Conservation (phyloP, 2,797 vertebrate species). For the Sitta carolinensis region DNA sequence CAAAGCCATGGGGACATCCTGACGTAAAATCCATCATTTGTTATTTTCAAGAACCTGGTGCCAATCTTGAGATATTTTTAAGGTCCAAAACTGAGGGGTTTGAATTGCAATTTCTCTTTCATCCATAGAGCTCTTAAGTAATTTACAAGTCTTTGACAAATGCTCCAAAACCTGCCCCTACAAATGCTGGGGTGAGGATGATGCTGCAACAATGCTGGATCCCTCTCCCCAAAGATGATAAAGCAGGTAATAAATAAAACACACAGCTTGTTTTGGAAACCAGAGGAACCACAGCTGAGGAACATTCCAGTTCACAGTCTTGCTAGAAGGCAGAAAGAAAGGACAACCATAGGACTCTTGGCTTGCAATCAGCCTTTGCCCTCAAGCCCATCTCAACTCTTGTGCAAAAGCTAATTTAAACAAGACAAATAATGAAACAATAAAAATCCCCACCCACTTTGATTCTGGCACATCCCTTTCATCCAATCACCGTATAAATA, state of each 20-base stretch:
- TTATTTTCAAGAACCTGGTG: conserved; percentile 1
- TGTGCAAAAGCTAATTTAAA: background rate
- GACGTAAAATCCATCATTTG: background rate
- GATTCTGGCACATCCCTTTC: background rate
- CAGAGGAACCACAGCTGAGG: background rate
- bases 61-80: background rate
- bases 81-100: background rate
- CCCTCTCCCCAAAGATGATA: background rate
- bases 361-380: background rate
- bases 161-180: background rate
- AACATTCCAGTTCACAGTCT: background rate
- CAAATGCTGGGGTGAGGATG: background rate
- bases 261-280: background rate
- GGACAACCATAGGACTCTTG: background rate
- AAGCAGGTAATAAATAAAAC: background rate
- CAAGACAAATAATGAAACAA: background rate
- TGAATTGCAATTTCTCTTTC: background rate
- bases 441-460: background rate
- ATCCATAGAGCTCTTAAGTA: background rate
- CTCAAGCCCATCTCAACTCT: background rate
- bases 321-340: background rate
- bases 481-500: background rate
- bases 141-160: background rate
- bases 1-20: background rate
- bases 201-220: background rate